phyloP scores from a whole-genome alignment of 2,113 vertebrate genomes.

The Gopherus flavomarginatus region DNA sequence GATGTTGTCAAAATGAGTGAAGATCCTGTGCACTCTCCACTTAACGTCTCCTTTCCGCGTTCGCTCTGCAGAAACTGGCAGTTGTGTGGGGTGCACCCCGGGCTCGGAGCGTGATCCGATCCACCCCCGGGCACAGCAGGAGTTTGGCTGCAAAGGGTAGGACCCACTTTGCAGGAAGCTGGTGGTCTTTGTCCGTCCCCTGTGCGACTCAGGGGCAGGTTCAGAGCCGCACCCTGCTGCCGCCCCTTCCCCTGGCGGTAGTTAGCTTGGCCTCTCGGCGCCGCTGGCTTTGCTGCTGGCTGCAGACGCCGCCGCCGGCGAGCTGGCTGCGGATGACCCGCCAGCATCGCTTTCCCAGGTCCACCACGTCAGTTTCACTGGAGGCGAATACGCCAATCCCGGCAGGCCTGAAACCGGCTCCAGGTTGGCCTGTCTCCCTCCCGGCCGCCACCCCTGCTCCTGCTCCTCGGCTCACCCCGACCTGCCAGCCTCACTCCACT shows the following conservation, averaged over 20 bases:
- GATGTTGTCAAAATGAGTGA: neutral
- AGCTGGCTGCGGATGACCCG: neutral
- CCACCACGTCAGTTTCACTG: neutral
- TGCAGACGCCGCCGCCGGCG: no score
- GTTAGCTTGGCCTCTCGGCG: neutral
- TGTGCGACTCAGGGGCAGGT: neutral
- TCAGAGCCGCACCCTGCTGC: neutral
- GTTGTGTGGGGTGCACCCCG: neutral
- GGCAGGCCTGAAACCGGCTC: neutral
- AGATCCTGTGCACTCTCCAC: no score
- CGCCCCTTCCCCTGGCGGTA: no score
- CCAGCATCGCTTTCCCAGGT: neutral
- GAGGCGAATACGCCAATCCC: neutral
- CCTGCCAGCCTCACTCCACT: neutral
- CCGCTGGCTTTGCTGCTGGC: no score
- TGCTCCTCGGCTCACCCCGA: slow-evolving; percentile 37
- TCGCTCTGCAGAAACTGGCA: neutral
- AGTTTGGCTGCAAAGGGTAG: neutral
- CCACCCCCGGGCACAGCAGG: neutral
- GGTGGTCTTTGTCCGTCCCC: neutral
- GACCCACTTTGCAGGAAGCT: neutral
- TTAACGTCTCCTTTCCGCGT: neutral
- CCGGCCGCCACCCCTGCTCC: neutral
- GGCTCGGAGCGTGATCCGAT: neutral
- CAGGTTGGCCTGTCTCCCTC: no score